A percentile compares a stretch with the other conserved stretches of the same genome.
Conservation (phyloP, 2,888 invertebrate species). For the Prosapia bicincta region DNA sequence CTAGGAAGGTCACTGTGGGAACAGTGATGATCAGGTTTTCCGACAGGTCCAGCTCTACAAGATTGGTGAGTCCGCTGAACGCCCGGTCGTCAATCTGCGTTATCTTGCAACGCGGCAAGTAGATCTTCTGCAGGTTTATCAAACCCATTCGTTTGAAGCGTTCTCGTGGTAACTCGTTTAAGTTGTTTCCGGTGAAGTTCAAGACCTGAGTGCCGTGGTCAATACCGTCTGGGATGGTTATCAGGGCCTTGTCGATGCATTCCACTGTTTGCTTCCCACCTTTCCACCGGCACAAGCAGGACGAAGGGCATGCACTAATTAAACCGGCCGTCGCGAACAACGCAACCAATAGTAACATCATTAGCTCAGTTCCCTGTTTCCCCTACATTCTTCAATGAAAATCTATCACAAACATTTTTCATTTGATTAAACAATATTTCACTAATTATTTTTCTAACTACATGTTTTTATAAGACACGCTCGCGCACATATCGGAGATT, state of each 20-base stretch:
- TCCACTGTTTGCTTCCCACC: constrained; percentile 89
- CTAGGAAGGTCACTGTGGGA: constrained; percentile 74
- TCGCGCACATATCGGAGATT: too few species aligned
- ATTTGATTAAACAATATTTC: too few species aligned
- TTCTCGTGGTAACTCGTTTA: constrained; percentile 69
- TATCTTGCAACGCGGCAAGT: constrained; percentile 72
- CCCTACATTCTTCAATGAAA: neutral
- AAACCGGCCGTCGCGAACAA: constrained; percentile 26
- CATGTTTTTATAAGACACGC: too few species aligned
- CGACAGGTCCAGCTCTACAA: constrained; percentile 84
- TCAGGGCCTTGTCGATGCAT: constrained; percentile 73
- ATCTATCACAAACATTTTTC: too few species aligned
- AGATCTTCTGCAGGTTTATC: constrained; percentile 84
- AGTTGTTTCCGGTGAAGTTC: constrained; percentile 78
- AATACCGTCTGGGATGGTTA: constrained; percentile 73
- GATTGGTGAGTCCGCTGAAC: constrained; percentile 78
- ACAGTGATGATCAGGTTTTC: constrained; percentile 74
- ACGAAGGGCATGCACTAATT: constrained; percentile 61
- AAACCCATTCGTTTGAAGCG: constrained; percentile 74
- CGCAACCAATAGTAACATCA: constrained; percentile 28
- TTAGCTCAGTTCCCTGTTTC: neutral
- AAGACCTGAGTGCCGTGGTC: constrained; percentile 84
- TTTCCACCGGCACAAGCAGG: constrained; percentile 89
- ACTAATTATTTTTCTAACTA: too few species aligned
- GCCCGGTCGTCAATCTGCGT: constrained; percentile 74